Conservation (phyloP, 1,140 invertebrate genomes). For the Drosophila sp. region DNA sequence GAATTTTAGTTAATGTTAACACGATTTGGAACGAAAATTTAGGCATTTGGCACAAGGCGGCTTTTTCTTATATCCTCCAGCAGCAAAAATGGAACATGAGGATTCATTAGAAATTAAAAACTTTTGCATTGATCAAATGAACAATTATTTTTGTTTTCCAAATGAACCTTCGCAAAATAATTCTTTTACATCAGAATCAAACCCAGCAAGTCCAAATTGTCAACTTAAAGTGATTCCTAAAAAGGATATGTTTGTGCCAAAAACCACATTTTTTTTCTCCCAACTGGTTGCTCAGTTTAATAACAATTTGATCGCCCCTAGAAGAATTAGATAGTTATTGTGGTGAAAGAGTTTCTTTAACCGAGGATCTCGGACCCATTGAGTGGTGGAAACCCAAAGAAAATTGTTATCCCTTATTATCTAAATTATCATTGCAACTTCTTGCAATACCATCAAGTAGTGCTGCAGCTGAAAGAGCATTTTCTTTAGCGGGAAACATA, state of each 20-base stretch:
- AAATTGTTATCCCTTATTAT: no score
- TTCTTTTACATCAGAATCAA: background rate
- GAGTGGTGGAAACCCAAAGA: background rate
- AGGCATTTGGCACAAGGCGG: no score
- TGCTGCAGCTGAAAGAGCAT: no score
- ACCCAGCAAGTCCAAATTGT: no score
- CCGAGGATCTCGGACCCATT: no score
- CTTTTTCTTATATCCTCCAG: background rate
- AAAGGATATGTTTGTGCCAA: background rate
- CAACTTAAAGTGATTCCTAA: background rate
- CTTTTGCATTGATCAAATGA: no score
- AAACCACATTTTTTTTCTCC: background rate
- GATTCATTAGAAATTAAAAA: background rate
- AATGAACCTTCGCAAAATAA: background rate
- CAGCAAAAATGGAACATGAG: conserved; percentile 6
- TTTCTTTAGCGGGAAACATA: no score
- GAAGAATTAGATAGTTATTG: background rate
- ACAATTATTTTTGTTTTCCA: background rate
- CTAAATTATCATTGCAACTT: no score
- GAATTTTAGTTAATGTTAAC: no score
- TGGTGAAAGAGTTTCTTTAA: no score
- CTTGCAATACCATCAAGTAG: no score
- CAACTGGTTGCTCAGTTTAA: background rate
- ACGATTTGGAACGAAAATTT: no score
- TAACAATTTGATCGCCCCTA: background rate